A percentile compares a stretch with the other conserved stretches of the same genome.
These are phyloP conservation scores for Venustaconcha ellipsiformis DNA, from an alignment of 1,140 invertebrate species.

Conservation along the genomic window DNA sequence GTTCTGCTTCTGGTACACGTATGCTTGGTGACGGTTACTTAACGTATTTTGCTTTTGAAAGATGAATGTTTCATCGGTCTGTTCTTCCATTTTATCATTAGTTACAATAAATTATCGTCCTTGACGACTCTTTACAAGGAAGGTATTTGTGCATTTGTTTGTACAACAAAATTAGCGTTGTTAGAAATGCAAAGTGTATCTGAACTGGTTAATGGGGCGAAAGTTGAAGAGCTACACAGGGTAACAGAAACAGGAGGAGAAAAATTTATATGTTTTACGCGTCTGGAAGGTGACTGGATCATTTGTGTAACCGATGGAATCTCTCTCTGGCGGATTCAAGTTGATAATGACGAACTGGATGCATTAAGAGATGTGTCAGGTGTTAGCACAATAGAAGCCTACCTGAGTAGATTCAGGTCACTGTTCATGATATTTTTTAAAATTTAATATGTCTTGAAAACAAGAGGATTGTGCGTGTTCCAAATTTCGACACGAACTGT, in stretches of 20 bases:
- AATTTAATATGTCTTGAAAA: too few species aligned
- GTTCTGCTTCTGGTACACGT: too few species aligned
- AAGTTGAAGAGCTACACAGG: slow-evolving; percentile 17
- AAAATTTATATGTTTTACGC: slow-evolving; percentile 53
- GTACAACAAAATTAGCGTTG: too few species aligned
- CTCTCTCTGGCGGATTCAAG: slow-evolving; percentile 51
- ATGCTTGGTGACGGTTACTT: too few species aligned
- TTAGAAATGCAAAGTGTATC: slow-evolving; percentile 16
- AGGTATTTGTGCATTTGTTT: too few species aligned
- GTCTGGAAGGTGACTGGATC: slow-evolving; percentile 34
- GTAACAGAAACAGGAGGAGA: slow-evolving; percentile 21
- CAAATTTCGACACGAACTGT: too few species aligned
- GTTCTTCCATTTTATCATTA: too few species aligned
- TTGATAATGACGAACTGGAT: slow-evolving; percentile 53
- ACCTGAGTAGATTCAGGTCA: slow-evolving; percentile 49
- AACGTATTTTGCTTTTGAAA: too few species aligned
- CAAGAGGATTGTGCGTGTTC: too few species aligned
- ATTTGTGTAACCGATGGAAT: slow-evolving; percentile 54
- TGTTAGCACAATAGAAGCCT: slow-evolving; percentile 43
- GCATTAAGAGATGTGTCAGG: slow-evolving; percentile 48
- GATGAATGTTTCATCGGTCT: too few species aligned
- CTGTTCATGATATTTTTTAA: neutral
- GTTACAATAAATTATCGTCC: too few species aligned
- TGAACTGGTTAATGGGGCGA: slow-evolving; percentile 1
- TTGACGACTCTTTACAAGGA: too few species aligned